These are phyloP conservation scores for Malthinus seriepunctatus DNA, from an alignment of 2,888 invertebrate species.

Conservation along the genomic window DNA sequence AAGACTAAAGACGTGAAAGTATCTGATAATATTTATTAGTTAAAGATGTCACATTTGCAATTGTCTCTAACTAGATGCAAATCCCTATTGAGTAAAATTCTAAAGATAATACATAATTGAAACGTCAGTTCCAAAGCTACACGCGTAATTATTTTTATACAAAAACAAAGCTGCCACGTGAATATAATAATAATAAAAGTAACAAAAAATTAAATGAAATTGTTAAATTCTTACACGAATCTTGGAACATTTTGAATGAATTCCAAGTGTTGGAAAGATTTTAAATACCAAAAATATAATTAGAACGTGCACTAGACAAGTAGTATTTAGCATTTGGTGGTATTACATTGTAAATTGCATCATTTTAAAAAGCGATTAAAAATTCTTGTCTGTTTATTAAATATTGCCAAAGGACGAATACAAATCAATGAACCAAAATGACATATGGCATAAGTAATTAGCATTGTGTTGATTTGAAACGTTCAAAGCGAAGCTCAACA, in stretches of 20 bases:
- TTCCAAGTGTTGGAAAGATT: constrained; percentile 12
- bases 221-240: too few species aligned
- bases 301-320: constrained; percentile 13
- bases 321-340: constrained; percentile 2
- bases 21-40: too few species aligned
- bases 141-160: too few species aligned
- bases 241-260: constrained; percentile 10
- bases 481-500: constrained; percentile 3
- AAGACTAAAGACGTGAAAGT: too few species aligned
- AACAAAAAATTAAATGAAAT: too few species aligned
- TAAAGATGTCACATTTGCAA: too few species aligned
- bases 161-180: too few species aligned
- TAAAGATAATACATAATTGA: too few species aligned
- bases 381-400: constrained; percentile 13
- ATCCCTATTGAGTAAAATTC: too few species aligned
- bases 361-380: constrained; percentile 24
- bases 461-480: constrained; percentile 1
- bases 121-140: too few species aligned
- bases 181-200: too few species aligned
- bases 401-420: constrained; percentile 30
- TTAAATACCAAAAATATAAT: constrained; percentile 12
- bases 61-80: too few species aligned
- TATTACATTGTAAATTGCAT: constrained; percentile 21
- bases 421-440: constrained; percentile 33
- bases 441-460: constrained; percentile 9